These are phyloP conservation scores for Elaphurus davidianus DNA, from an alignment of 2,113 vertebrate species.

Conservation along the genomic window DNA sequence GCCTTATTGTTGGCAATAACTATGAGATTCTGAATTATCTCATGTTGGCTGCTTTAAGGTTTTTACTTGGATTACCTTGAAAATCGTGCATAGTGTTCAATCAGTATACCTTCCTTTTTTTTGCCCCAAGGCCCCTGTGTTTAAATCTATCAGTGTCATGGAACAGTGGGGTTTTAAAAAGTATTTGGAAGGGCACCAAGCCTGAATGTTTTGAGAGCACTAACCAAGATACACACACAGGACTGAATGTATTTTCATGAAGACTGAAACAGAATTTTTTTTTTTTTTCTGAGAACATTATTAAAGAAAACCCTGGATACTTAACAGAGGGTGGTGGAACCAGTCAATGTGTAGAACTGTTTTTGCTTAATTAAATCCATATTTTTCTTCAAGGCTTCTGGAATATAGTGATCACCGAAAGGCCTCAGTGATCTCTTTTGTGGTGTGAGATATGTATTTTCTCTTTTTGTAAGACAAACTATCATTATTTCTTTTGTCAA, in stretches of 20 bases:
- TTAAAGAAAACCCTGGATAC: constrained; percentile 30
- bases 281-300: background rate
- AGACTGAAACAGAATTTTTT: background rate
- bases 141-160: constrained; percentile 25
- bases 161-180: background rate
- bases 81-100: background rate
- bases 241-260: constrained; percentile 7
- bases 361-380: constrained; percentile 53
- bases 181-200: constrained; percentile 39
- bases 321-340: background rate
- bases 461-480: background rate
- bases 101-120: background rate
- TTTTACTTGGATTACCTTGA: constrained; percentile 30
- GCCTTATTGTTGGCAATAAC: background rate
- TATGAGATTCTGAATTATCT: background rate
- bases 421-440: background rate
- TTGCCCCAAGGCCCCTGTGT: background rate
- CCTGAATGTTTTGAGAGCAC: constrained; percentile 27
- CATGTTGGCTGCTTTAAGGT: background rate
- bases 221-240: background rate
- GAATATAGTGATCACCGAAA: background rate
- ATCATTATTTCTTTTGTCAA: background rate
- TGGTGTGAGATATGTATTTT: background rate
- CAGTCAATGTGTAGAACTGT: background rate
- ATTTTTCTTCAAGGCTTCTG: constrained; percentile 16